These are phyloP conservation scores for Andricus quercusramuli DNA, from an alignment of 2,888 invertebrate species.

Conservation along the genomic window DNA sequence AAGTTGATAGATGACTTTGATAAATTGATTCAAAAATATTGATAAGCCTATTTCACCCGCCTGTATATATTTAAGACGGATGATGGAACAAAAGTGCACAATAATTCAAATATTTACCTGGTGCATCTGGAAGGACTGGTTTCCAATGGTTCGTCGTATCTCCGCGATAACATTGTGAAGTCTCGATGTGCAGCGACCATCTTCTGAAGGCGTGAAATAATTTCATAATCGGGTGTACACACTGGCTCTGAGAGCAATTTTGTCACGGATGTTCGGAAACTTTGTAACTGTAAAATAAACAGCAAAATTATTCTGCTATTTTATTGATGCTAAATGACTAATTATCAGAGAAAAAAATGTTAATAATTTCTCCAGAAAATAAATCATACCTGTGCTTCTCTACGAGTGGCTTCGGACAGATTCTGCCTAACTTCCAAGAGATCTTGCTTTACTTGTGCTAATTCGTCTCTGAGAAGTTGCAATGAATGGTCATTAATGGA, in stretches of 20 bases:
- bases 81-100: not conserved
- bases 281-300: slow-evolving; percentile 81
- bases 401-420: slow-evolving; percentile 81
- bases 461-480: slow-evolving; percentile 87
- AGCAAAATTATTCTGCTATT: slow-evolving; percentile 10
- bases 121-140: slow-evolving; percentile 78
- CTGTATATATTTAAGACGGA: no score
- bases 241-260: slow-evolving; percentile 87
- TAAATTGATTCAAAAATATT: no score
- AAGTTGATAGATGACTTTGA: no score
- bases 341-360: not conserved
- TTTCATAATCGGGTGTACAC: slow-evolving; percentile 87
- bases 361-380: not conserved
- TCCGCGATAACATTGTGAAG: slow-evolving; percentile 89
- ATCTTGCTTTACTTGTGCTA: slow-evolving; percentile 87
- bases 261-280: slow-evolving; percentile 87
- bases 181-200: slow-evolving; percentile 92
- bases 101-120: slow-evolving; percentile 63
- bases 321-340: not conserved
- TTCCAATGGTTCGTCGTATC: slow-evolving; percentile 83
- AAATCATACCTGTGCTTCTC: slow-evolving; percentile 84
- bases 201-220: slow-evolving; percentile 89
- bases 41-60: no score
- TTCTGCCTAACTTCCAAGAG: slow-evolving; percentile 81
- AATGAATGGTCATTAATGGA: slow-evolving; percentile 86